phyloP scores from a whole-genome alignment of 1,140 invertebrate genomes.

The Ganaspis sp. region DNA sequence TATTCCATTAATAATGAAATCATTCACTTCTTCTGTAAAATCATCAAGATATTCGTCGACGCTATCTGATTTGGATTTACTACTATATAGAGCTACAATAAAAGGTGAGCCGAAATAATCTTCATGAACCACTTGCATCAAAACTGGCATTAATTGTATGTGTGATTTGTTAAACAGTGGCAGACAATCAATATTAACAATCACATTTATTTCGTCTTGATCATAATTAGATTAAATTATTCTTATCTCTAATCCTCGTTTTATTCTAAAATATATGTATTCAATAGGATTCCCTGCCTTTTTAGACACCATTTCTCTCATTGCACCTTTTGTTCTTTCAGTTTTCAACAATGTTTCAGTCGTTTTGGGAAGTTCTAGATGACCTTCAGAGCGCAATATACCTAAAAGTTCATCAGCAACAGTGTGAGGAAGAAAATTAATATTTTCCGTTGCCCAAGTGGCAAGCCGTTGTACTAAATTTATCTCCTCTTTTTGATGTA shows the following conservation, averaged over 20 bases:
- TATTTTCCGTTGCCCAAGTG: conserved; percentile 35
- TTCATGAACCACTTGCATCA: conserved; percentile 26
- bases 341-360: conserved; percentile 35
- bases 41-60: conserved; percentile 1
- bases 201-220: neutral
- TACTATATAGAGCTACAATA: conserved; percentile 29
- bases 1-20: conserved; percentile 32
- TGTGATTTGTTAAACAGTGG: conserved; percentile 21
- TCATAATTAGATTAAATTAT: conserved; percentile 6
- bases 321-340: neutral
- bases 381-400: conserved; percentile 41
- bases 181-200: conserved; percentile 34
- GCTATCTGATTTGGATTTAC: conserved; percentile 17
- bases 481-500: too few species aligned
- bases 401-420: conserved; percentile 36
- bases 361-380: conserved; percentile 36
- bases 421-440: conserved; percentile 35
- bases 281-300: conserved; percentile 22
- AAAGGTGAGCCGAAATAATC: conserved; percentile 29
- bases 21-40: conserved; percentile 17
- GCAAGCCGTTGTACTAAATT: conserved; percentile 11
- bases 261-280: conserved; percentile 36
- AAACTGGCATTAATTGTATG: conserved; percentile 29
- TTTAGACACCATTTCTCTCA: conserved; percentile 21
- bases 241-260: conserved; percentile 2